Evolutionary conservation across 2,797 vertebrate genomes (phyloP).

Genomic region (Clarias laeviceps): DNA sequence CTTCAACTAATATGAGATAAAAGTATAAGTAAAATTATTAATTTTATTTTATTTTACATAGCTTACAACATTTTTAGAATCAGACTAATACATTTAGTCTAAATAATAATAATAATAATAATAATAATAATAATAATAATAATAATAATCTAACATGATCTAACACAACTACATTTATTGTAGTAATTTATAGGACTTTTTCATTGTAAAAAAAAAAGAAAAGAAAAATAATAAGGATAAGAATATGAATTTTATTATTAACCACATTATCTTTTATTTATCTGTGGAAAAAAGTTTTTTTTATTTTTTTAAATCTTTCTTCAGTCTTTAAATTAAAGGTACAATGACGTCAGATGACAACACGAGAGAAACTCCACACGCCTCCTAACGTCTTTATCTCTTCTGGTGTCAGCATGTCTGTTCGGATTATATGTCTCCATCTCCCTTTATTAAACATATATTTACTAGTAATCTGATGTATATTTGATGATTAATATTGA

Average conservation of each 20-base stretch:
- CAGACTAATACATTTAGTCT: no score
- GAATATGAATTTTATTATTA: no score
- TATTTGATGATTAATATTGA: neutral
- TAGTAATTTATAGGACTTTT: no score
- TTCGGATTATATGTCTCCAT: neutral
- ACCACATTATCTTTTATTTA: no score
- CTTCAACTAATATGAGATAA: neutral
- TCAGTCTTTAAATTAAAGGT: neutral
- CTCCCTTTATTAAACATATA: slow-evolving; percentile 5
- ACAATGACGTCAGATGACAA: neutral
- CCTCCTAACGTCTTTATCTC: neutral
- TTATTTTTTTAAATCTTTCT: neutral
- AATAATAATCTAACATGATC: no score
- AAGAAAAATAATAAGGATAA: no score
- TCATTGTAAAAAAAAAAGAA: no score
- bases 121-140: no score
- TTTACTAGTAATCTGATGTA: neutral
- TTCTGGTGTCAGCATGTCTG: neutral
- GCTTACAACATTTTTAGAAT: no score
- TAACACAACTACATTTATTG: no score
- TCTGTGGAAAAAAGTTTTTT: neutral
- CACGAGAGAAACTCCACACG: neutral
- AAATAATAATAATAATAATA: no score
- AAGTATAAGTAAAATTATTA: no score
- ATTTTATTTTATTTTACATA: neutral